Evolutionary conservation across 2,113 vertebrate genomes (phyloP).

Genomic region (Alces alces): DNA sequence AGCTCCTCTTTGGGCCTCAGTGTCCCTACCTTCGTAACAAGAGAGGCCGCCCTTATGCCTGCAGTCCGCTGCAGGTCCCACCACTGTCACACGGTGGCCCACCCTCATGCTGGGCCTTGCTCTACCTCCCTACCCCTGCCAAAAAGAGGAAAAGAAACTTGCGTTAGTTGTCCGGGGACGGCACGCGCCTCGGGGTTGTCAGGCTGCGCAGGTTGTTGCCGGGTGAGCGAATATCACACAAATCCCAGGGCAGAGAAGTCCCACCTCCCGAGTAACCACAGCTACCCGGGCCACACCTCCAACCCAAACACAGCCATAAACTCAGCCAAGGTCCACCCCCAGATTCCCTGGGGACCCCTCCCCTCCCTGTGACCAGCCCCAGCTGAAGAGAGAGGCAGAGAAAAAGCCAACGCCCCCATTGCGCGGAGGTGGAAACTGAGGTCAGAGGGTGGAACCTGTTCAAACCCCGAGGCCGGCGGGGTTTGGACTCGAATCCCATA

Average conservation of each 20-base stretch:
- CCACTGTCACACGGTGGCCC: background rate
- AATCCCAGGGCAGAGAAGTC: conserved; percentile 38
- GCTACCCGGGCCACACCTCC: conserved; percentile 54
- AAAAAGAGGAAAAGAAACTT: conserved; percentile 63
- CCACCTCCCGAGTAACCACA: conserved; percentile 55
- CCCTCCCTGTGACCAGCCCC: background rate
- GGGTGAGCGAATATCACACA: conserved; percentile 44
- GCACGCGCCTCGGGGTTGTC: background rate
- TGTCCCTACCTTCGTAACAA: background rate
- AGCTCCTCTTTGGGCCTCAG: background rate
- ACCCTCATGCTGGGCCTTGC: background rate
- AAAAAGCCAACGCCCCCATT: conserved; percentile 37
- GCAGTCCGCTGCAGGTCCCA: background rate
- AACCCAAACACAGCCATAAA: conserved; percentile 23
- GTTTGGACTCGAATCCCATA: background rate
- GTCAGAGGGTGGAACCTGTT: background rate
- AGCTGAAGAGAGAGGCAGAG: background rate
- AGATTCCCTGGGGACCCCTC: background rate
- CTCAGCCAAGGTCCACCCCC: conserved; percentile 51
- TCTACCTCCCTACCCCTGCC: background rate
- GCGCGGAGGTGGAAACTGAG: conserved; percentile 61
- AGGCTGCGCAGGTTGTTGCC: conserved; percentile 46
- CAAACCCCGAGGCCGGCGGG: accelerated
- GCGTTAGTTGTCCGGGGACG: conserved; percentile 12
- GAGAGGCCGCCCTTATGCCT: background rate